phyloP scores from a whole-genome alignment of 2,888 invertebrate species.

The Drosophila mulleri region DNA sequence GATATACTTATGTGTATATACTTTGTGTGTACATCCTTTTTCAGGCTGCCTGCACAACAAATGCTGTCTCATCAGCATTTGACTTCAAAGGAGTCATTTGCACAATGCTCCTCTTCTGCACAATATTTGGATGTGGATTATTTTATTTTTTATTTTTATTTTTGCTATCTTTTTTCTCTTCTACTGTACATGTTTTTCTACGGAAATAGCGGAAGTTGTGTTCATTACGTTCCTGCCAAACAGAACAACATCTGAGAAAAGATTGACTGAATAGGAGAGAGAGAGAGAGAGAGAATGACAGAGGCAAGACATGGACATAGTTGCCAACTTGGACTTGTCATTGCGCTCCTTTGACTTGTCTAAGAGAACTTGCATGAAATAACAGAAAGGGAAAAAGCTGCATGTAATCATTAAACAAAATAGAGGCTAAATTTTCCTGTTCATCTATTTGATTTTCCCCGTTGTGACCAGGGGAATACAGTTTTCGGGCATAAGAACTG shows the following conservation, averaged over 20 bases:
- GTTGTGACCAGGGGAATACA: background rate
- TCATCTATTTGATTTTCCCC: conserved; percentile 21
- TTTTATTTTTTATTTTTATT: too few relatives aligned
- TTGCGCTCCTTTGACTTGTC: conserved; percentile 42
- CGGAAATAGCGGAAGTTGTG: conserved; percentile 73
- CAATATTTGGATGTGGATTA: conserved; percentile 8
- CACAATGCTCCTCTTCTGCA: conserved; percentile 55
- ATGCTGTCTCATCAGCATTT: conserved; percentile 77
- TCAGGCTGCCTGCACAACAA: conserved; percentile 70
- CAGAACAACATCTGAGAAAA: conserved; percentile 27
- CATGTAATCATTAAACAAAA: conserved; percentile 68
- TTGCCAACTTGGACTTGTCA: conserved; percentile 49
- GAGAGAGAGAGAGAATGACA: too few relatives aligned
- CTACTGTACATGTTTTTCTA: conserved; percentile 26
- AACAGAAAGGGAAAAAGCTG: conserved; percentile 51
- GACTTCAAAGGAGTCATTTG: conserved; percentile 78
- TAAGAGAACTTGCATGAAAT: conserved; percentile 46
- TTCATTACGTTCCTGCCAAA: conserved; percentile 80
- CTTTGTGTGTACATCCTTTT: conserved; percentile 47
- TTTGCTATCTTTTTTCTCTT: too few relatives aligned
- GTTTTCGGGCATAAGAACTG: conserved; percentile 32
- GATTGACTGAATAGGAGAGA: background rate
- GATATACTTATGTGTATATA: background rate
- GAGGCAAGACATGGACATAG: conserved; percentile 30
- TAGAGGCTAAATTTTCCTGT: conserved; percentile 37